These are phyloP conservation scores for Etia nguti DNA, from an alignment of 2,113 vertebrate genomes.

Conservation along the genomic window DNA sequence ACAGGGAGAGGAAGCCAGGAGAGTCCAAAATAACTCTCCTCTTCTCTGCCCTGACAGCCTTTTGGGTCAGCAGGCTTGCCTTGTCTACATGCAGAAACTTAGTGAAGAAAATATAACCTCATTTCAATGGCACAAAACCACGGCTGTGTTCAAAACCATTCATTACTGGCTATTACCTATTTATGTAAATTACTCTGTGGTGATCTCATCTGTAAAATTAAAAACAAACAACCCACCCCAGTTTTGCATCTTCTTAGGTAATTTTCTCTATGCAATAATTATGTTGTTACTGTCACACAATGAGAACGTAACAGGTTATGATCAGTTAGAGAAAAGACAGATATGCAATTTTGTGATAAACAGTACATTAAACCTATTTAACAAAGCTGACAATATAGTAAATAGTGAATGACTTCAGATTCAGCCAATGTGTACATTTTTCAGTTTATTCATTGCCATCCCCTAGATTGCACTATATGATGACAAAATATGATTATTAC, in stretches of 20 bases:
- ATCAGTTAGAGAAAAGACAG: background rate
- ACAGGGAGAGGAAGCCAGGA: conserved; percentile 58
- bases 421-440: background rate
- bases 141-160: background rate
- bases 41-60: conserved; percentile 38
- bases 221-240: background rate
- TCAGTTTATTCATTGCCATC: background rate
- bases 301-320: background rate
- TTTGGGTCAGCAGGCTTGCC: conserved; percentile 14
- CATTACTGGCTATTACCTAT: background rate
- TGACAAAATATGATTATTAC: background rate
- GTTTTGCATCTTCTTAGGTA: background rate
- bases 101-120: background rate
- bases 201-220: background rate
- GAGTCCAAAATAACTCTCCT: conserved; percentile 60
- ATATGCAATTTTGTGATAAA: background rate
- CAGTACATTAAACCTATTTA: background rate
- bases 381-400: background rate
- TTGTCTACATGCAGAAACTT: background rate
- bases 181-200: background rate
- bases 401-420: background rate
- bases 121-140: background rate
- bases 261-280: background rate
- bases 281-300: background rate
- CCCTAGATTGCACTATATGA: background rate